Evolutionary conservation across 2,888 invertebrate genomes (phyloP).

Genomic region (Baronia brevicornis): DNA sequence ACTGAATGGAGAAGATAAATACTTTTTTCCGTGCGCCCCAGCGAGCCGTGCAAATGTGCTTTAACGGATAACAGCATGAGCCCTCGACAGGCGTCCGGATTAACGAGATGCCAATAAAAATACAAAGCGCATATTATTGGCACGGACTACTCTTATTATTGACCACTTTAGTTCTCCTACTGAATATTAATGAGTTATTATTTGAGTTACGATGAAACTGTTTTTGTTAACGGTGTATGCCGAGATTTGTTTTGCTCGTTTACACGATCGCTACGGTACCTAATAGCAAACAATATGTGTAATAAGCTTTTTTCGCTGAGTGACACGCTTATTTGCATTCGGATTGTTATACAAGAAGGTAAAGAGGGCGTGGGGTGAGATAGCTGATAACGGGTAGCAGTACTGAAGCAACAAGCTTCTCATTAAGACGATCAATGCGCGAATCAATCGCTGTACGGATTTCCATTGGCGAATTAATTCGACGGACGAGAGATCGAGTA

Average conservation of each 20-base stretch:
- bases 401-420: constrained; percentile 54
- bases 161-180: constrained; percentile 34
- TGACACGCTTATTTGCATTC: constrained; percentile 31
- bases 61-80: constrained; percentile 48
- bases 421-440: constrained; percentile 61
- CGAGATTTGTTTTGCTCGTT: constrained; percentile 39
- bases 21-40: constrained; percentile 36
- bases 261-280: constrained; percentile 55
- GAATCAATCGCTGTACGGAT: constrained; percentile 60
- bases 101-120: constrained; percentile 49
- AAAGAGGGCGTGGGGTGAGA: constrained; percentile 44
- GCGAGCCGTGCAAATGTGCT: constrained; percentile 53
- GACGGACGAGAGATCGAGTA: constrained; percentile 69
- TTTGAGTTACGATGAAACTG: constrained; percentile 22
- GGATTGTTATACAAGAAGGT: constrained; percentile 27
- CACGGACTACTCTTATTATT: constrained; percentile 38
- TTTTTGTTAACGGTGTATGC: constrained; percentile 28
- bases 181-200: constrained; percentile 37
- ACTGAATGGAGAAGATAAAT: constrained; percentile 41
- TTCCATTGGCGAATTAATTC: constrained; percentile 70
- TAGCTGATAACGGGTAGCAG: constrained; percentile 50
- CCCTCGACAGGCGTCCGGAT: constrained; percentile 39
- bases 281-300: constrained; percentile 41
- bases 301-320: constrained; percentile 39
- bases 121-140: constrained; percentile 30